Conservation (phyloP, 2,888 invertebrate genomes). For the Meteorus colon region DNA sequence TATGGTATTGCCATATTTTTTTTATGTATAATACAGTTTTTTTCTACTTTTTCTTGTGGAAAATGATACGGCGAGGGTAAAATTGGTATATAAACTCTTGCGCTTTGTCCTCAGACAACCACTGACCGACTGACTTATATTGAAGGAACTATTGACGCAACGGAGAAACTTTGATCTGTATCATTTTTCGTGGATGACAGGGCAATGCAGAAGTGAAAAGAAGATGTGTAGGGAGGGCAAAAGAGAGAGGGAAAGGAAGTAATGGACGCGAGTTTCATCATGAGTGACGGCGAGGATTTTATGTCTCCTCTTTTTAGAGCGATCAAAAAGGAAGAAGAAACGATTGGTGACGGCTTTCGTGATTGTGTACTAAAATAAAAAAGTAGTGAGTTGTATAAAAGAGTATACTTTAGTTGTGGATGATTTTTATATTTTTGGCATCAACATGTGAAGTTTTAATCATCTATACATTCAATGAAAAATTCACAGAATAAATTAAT, state of each 20-base stretch:
- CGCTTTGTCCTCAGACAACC: background rate
- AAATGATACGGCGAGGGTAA: too few species aligned
- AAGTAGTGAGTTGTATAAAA: too few species aligned
- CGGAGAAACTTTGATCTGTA: slow-evolving; percentile 10
- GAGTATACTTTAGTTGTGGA: too few species aligned
- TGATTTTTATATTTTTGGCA: too few species aligned
- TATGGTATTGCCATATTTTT: slow-evolving; percentile 1
- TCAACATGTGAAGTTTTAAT: too few species aligned
- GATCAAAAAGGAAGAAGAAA: too few species aligned
- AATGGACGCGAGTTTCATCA: background rate
- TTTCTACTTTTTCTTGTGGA: too few species aligned
- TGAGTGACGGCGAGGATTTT: slow-evolving; percentile 6
- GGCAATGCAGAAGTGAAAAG: background rate
- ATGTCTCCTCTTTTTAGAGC: slow-evolving; percentile 10
- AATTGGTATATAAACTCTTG: background rate
- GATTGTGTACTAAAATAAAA: too few species aligned
- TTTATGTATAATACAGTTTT: too few species aligned
- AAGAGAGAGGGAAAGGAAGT: background rate
- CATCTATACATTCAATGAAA: too few species aligned
- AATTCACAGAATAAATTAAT: too few species aligned
- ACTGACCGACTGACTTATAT: slow-evolving; percentile 41
- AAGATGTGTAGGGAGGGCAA: slow-evolving; percentile 7
- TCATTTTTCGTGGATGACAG: background rate
- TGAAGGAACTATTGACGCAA: background rate
- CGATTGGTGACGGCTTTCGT: too few species aligned